Percentiles rank a stretch among this genome's conserved stretches.
These are phyloP conservation scores for Euglossa dilemma DNA, from an alignment of 1,140 invertebrate genomes.

Conservation along the genomic window DNA sequence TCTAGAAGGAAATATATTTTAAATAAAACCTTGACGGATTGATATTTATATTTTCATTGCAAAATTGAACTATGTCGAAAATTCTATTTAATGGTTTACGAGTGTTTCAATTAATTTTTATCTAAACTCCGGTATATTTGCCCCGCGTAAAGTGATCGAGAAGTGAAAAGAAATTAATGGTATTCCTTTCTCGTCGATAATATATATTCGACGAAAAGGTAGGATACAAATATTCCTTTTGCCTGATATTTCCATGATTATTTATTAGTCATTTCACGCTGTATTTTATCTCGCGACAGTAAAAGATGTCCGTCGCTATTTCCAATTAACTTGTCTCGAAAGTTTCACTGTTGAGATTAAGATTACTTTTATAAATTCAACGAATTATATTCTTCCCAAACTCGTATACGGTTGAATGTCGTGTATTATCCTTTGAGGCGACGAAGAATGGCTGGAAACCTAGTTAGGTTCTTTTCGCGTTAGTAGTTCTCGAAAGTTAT, in stretches of 20 bases:
- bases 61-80: neutral
- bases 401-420: neutral
- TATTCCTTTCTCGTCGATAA: neutral
- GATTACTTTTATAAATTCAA: neutral
- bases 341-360: neutral
- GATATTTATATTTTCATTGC: neutral
- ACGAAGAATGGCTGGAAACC: neutral
- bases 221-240: neutral
- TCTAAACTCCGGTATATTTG: neutral
- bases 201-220: neutral
- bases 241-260: neutral
- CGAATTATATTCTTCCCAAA: neutral
- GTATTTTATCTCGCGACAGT: neutral
- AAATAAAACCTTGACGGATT: neutral
- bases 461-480: neutral
- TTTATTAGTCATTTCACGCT: neutral
- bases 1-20: neutral
- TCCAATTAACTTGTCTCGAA: neutral
- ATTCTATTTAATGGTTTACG: neutral
- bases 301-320: neutral
- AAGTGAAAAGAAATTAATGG: neutral
- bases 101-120: conserved; percentile 14
- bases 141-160: neutral
- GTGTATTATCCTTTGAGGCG: neutral
- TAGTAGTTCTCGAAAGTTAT: neutral